Evolutionary conservation across 92 coral and sea anemone genomes (phyloP).

Genomic region (Metridium senile): DNA sequence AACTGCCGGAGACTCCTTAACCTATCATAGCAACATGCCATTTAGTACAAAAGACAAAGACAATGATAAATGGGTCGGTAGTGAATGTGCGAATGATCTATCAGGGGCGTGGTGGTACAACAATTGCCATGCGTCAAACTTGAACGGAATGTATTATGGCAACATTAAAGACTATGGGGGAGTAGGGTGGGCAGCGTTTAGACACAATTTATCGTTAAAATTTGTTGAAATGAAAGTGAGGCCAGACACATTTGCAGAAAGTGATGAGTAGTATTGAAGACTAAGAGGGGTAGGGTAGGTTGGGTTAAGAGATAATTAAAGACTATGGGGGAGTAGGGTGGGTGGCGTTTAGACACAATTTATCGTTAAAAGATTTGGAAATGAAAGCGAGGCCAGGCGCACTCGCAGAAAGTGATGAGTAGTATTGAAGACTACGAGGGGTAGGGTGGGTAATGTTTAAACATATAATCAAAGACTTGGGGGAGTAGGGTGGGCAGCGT

Average conservation of each 20-base stretch:
- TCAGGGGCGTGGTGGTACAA: conserved; percentile 92
- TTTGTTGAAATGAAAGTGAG: conserved; percentile 70
- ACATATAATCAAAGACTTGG: conserved; percentile 67
- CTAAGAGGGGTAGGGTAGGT: no score
- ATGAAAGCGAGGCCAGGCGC: conserved; percentile 62
- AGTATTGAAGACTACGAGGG: no score
- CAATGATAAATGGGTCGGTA: conserved; percentile 53
- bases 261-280: not conserved
- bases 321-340: conserved; percentile 72
- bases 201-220: conserved; percentile 65
- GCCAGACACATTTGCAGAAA: conserved; percentile 42
- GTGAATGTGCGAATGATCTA: conserved; percentile 59
- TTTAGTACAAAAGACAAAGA: conserved; percentile 77
- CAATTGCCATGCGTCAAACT: conserved; percentile 74
- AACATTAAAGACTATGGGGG: conserved; percentile 72
- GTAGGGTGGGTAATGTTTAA: no score
- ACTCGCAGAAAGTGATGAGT: conserved; percentile 23
- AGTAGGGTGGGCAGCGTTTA: conserved; percentile 65
- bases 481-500: conserved; percentile 70
- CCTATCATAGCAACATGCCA: conserved; percentile 73
- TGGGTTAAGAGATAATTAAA: no score
- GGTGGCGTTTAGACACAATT: conserved; percentile 62
- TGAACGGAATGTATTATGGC: conserved; percentile 72
- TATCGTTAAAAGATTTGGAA: conserved; percentile 62
- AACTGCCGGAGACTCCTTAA: conserved; percentile 63